These are phyloP conservation scores for Syngnathus typhle DNA, from an alignment of 2,113 vertebrate species.

Conservation along the genomic window DNA sequence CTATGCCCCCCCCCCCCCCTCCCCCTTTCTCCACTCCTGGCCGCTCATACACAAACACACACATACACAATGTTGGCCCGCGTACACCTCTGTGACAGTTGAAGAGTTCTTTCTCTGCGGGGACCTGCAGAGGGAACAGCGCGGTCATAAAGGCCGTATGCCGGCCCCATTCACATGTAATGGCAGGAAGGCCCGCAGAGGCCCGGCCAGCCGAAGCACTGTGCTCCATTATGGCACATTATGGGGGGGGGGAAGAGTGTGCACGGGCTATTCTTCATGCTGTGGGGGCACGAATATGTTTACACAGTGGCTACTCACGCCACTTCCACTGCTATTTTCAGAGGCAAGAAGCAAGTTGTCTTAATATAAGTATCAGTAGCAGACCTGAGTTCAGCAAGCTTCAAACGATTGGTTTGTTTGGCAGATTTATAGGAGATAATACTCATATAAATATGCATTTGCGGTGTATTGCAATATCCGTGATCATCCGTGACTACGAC, in stretches of 20 bases:
- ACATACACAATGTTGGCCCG: constrained; percentile 23
- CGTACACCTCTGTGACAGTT: constrained; percentile 51
- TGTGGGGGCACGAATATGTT: constrained; percentile 20
- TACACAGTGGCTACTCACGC: constrained; percentile 2
- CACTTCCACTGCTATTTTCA: background rate
- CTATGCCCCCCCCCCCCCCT: constrained; percentile 29
- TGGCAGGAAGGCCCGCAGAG: constrained; percentile 54
- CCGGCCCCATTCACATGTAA: constrained; percentile 63
- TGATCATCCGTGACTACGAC: too few relatives aligned
- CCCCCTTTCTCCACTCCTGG: constrained; percentile 34
- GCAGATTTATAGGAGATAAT: too few relatives aligned
- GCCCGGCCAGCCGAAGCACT: constrained; percentile 45
- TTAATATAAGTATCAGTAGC: background rate
- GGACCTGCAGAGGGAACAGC: constrained; percentile 57
- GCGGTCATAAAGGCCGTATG: constrained; percentile 64
- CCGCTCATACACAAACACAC: constrained; percentile 47
- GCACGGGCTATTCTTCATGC: constrained; percentile 10
- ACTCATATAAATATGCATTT: too few relatives aligned
- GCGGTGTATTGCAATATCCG: too few relatives aligned
- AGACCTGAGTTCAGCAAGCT: background rate
- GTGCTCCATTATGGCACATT: constrained; percentile 52
- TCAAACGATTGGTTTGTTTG: background rate
- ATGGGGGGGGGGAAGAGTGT: constrained; percentile 28
- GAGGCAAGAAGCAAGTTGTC: background rate
- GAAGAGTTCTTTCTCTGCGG: constrained; percentile 47